Percentiles rank a stretch among this genome's conserved stretches.
phyloP scores from a whole-genome alignment of 2,888 invertebrate genomes.

The Chrysotoxum bicinctum region DNA sequence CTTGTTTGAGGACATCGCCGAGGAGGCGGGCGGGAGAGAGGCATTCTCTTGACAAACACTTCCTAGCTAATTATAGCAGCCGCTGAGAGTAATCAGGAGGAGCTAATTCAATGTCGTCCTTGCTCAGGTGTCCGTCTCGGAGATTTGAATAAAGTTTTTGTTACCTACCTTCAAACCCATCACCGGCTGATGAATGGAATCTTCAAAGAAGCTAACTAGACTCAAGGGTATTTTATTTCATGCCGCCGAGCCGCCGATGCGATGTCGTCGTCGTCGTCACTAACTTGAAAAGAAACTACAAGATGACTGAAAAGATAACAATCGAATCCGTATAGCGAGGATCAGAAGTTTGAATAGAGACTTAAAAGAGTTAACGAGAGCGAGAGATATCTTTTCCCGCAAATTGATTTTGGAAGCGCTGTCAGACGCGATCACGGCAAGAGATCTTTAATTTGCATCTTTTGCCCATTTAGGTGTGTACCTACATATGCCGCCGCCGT shows the following conservation, averaged over 20 bases:
- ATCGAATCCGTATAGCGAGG: conserved; percentile 1
- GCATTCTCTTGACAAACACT: conserved; percentile 67
- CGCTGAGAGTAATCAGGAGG: conserved; percentile 60
- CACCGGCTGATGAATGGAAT: conserved; percentile 61
- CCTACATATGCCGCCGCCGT: no score
- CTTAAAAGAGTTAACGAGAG: neutral
- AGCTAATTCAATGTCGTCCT: conserved; percentile 67
- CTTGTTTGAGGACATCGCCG: conserved; percentile 28
- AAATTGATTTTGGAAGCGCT: conserved; percentile 71
- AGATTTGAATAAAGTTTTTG: conserved; percentile 41
- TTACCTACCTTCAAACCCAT: conserved; percentile 4
- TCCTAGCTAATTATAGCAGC: conserved; percentile 69
- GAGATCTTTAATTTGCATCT: conserved; percentile 63
- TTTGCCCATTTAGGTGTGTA: conserved; percentile 31
- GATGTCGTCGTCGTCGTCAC: neutral
- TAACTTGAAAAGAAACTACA: conserved; percentile 12
- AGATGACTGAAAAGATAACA: conserved; percentile 36
- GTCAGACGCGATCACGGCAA: conserved; percentile 64
- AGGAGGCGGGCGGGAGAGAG: conserved; percentile 5
- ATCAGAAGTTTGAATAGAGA: conserved; percentile 17
- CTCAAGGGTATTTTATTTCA: conserved; percentile 71
- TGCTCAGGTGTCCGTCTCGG: conserved; percentile 64
- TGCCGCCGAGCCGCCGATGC: conserved; percentile 46
- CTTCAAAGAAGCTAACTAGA: conserved; percentile 66
- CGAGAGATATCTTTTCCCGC: conserved; percentile 21